Percentiles rank a stretch among this genome's conserved stretches.
Evolutionary conservation across 2,113 vertebrate species (phyloP).

Genomic region (Percina caprodes): DNA sequence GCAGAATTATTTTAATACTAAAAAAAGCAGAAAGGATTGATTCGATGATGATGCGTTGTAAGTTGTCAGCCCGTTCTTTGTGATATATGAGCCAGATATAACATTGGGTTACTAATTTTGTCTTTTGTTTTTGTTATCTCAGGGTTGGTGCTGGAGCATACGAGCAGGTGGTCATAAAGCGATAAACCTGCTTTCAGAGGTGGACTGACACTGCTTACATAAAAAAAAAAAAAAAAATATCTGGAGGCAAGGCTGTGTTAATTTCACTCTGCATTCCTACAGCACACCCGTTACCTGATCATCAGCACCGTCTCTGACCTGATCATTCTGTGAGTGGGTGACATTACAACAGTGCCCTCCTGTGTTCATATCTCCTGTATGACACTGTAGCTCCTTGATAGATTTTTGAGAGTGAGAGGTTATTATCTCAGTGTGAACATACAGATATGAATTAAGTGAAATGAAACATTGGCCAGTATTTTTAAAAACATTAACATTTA

Average conservation of each 20-base stretch:
- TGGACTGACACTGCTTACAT: slow-evolving; percentile 29
- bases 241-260: slow-evolving; percentile 10
- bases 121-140: slow-evolving; percentile 26
- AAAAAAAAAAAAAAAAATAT: not conserved
- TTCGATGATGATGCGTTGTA: not conserved
- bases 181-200: slow-evolving; percentile 63
- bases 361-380: slow-evolving; percentile 42
- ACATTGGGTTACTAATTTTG: not conserved
- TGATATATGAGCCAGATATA: no score
- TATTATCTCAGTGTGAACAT: slow-evolving; percentile 8
- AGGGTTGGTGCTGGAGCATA: slow-evolving; percentile 94
- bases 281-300: slow-evolving; percentile 36
- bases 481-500: slow-evolving; percentile 14
- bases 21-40: not conserved
- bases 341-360: slow-evolving; percentile 57
- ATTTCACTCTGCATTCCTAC: slow-evolving; percentile 49
- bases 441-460: slow-evolving; percentile 3
- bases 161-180: slow-evolving; percentile 94
- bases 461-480: not conserved
- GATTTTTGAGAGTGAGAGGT: not conserved
- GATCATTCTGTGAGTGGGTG: slow-evolving; percentile 14
- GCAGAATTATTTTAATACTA: not conserved
- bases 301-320: slow-evolving; percentile 5
- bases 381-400: slow-evolving; percentile 31
- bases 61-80: not conserved